Evolutionary conservation across 2,888 invertebrate genomes (phyloP).

Genomic region (Anorthoa munda): DNA sequence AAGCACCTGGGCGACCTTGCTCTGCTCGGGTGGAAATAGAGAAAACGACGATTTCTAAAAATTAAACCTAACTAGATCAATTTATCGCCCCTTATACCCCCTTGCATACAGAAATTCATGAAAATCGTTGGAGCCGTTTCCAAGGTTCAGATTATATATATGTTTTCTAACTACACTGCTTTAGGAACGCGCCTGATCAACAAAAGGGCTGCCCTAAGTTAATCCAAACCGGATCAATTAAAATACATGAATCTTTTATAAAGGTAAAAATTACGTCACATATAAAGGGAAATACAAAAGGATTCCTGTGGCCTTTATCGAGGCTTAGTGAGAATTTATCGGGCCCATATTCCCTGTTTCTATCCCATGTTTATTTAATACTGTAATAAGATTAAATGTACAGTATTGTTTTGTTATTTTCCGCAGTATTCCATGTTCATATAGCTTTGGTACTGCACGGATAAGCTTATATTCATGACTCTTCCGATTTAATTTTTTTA

Average conservation of each 20-base stretch:
- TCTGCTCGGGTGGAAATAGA: no score
- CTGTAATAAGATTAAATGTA: constrained; percentile 45
- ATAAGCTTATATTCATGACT: no score
- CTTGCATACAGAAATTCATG: no score
- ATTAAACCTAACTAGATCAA: no score
- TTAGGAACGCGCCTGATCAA: neutral
- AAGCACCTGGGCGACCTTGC: no score
- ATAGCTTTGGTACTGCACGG: neutral
- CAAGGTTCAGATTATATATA: no score
- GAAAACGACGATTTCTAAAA: no score
- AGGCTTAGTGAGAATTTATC: constrained; percentile 57
- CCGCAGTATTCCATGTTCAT: neutral
- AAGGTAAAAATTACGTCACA: constrained; percentile 36
- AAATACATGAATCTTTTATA: constrained; percentile 25
- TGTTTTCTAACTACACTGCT: neutral
- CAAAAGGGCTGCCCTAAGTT: neutral
- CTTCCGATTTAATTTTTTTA: neutral
- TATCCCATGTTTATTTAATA: constrained; percentile 54
- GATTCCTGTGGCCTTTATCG: constrained; percentile 48
- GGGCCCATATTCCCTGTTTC: constrained; percentile 36
- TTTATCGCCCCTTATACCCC: no score
- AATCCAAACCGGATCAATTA: constrained; percentile 33
- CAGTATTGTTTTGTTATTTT: constrained; percentile 23
- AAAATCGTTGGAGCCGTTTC: no score
- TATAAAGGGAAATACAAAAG: constrained; percentile 45